Evolutionary conservation across 2,888 invertebrate species (phyloP).

Genomic region (Agrypnus murinus): DNA sequence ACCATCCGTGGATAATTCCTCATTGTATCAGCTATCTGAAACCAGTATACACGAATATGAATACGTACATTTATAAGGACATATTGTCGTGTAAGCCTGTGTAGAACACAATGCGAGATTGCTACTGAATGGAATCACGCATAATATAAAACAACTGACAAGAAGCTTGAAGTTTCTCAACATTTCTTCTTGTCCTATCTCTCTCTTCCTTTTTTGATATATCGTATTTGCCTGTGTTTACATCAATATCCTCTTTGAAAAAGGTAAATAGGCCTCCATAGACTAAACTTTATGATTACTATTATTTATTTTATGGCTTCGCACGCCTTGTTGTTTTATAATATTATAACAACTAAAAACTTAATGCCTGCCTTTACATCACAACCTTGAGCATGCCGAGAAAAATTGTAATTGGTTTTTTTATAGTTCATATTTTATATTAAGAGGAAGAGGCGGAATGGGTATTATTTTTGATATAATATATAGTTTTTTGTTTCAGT

Average conservation of each 20-base stretch:
- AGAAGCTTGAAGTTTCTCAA: conserved; percentile 29
- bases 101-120: conserved; percentile 47
- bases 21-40: conserved; percentile 42
- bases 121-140: conserved; percentile 51
- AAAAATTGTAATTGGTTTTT: too few species aligned
- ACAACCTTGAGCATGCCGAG: too few species aligned
- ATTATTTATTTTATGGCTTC: conserved; percentile 33
- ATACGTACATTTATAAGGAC: conserved; percentile 46
- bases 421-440: too few species aligned
- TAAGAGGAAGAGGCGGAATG: too few species aligned
- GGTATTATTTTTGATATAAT: too few species aligned
- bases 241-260: neutral
- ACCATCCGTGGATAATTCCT: conserved; percentile 25
- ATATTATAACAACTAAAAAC: neutral
- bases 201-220: neutral
- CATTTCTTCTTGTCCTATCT: conserved; percentile 11
- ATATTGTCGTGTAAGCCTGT: conserved; percentile 49
- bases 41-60: conserved; percentile 35
- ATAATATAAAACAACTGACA: conserved; percentile 38
- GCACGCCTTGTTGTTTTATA: conserved; percentile 28
- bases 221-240: neutral
- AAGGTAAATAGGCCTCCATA: too few species aligned
- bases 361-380: too few species aligned
- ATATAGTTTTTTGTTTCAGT: too few species aligned
- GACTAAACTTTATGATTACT: neutral